Conservation (phyloP, 2,888 invertebrate species). For the Elmis aenea region DNA sequence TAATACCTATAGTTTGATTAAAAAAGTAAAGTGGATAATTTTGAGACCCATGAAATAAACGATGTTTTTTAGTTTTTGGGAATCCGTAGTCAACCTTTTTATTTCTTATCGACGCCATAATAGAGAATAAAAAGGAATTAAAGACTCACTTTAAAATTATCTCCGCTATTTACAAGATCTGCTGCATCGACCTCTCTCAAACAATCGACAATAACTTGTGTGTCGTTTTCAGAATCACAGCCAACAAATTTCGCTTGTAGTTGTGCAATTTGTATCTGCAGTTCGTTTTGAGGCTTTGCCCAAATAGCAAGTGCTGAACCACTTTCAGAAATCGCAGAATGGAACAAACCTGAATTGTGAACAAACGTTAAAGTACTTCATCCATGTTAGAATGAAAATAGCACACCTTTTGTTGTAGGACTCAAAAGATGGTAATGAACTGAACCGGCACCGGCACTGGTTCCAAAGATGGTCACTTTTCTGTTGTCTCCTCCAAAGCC, state of each 20-base stretch:
- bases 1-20: no score
- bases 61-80: no score
- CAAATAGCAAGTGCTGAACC: slow-evolving; percentile 46
- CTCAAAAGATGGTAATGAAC: slow-evolving; percentile 50
- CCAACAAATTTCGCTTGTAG: slow-evolving; percentile 44
- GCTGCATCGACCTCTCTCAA: slow-evolving; percentile 43
- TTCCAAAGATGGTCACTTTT: slow-evolving; percentile 48
- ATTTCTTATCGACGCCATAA: no score
- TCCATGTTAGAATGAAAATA: not conserved
- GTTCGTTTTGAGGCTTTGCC: slow-evolving; percentile 35
- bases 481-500: slow-evolving; percentile 47
- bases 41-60: no score
- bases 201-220: slow-evolving; percentile 41
- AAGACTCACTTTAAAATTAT: slow-evolving; percentile 48
- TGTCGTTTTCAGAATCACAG: slow-evolving; percentile 38
- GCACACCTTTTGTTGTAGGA: slow-evolving; percentile 39
- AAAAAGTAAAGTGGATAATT: no score
- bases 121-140: no score
- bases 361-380: not conserved
- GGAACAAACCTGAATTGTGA: slow-evolving; percentile 44
- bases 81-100: no score
- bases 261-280: slow-evolving; percentile 36
- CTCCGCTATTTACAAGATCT: slow-evolving; percentile 42
- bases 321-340: slow-evolving; percentile 48
- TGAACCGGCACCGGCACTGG: slow-evolving; percentile 49